These are phyloP conservation scores for Leuctra nigra DNA, from an alignment of 2,888 invertebrate genomes.

Conservation along the genomic window DNA sequence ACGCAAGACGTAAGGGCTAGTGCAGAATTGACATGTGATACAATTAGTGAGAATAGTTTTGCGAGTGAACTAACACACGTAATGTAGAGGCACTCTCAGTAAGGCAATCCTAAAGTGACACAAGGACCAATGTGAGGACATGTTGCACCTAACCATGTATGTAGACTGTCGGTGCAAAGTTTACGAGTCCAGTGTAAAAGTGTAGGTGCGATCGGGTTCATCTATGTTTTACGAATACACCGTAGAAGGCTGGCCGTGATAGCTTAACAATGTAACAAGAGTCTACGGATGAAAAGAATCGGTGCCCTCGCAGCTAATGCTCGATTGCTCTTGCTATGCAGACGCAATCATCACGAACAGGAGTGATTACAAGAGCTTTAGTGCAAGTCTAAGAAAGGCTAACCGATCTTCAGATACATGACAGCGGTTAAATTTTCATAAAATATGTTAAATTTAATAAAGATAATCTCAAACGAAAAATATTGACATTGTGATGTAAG, in stretches of 20 bases:
- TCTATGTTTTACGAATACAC: background rate
- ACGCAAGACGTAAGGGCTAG: too few relatives aligned
- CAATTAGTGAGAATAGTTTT: slow-evolving; percentile 14
- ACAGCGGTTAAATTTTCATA: too few relatives aligned
- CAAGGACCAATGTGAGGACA: slow-evolving; percentile 23
- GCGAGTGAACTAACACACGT: slow-evolving; percentile 28
- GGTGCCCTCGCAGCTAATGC: too few relatives aligned
- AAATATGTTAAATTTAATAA: too few relatives aligned
- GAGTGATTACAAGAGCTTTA: too few relatives aligned
- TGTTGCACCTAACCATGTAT: slow-evolving; percentile 20
- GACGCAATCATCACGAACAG: too few relatives aligned
- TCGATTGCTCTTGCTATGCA: too few relatives aligned
- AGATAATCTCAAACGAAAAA: too few relatives aligned
- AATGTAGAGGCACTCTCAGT: slow-evolving; percentile 28
- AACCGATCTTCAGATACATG: too few relatives aligned
- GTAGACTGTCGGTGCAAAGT: slow-evolving; percentile 1
- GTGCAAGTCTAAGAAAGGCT: too few relatives aligned
- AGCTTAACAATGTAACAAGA: too few relatives aligned
- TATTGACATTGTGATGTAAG: slow-evolving; percentile 21
- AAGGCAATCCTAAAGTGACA: slow-evolving; percentile 29
- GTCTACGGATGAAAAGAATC: too few relatives aligned
- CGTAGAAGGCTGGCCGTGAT: slow-evolving; percentile 12
- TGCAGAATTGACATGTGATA: slow-evolving; percentile 25
- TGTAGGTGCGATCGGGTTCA: background rate
- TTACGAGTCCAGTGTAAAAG: background rate